Conservation (phyloP, 1,140 invertebrate species). For the Drosophila parvula region DNA sequence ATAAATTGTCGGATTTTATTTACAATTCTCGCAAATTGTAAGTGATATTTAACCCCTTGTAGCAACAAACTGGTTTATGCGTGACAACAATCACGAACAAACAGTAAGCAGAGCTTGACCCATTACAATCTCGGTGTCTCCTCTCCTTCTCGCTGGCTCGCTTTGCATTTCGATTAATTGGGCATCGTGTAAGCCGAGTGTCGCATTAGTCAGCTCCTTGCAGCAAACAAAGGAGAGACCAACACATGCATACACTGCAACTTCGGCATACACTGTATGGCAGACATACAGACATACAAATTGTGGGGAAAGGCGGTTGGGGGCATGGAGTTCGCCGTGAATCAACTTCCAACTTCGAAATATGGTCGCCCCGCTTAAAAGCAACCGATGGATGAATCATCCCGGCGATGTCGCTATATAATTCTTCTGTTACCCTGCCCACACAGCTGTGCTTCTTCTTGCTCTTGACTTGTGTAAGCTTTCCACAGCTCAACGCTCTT, state of each 20-base stretch:
- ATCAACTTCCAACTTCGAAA: slow-evolving; percentile 76
- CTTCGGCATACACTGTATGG: too few species aligned
- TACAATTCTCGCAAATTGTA: slow-evolving; percentile 2
- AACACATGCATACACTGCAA: slow-evolving; percentile 18
- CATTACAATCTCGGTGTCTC: background rate
- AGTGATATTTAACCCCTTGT: slow-evolving; percentile 3
- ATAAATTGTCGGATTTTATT: background rate
- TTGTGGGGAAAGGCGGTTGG: background rate
- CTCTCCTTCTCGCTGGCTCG: background rate
- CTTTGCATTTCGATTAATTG: slow-evolving; percentile 40
- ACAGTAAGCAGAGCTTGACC: slow-evolving; percentile 11
- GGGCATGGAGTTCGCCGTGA: slow-evolving; percentile 62
- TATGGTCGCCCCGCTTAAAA: slow-evolving; percentile 60
- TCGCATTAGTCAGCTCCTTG: slow-evolving; percentile 49
- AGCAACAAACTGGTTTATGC: slow-evolving; percentile 5
- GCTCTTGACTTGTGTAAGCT: slow-evolving; percentile 48
- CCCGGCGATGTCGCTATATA: slow-evolving; percentile 20
- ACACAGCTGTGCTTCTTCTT: slow-evolving; percentile 31
- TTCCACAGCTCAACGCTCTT: slow-evolving; percentile 46
- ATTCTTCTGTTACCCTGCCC: slow-evolving; percentile 29
- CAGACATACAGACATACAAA: slow-evolving; percentile 19
- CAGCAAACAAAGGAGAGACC: slow-evolving; percentile 52
- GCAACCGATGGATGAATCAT: slow-evolving; percentile 70
- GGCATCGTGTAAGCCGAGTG: slow-evolving; percentile 35
- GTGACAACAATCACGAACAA: slow-evolving; percentile 10